phyloP scores from a whole-genome alignment of 1,140 invertebrate genomes.

The Hypothenemus hampei region DNA sequence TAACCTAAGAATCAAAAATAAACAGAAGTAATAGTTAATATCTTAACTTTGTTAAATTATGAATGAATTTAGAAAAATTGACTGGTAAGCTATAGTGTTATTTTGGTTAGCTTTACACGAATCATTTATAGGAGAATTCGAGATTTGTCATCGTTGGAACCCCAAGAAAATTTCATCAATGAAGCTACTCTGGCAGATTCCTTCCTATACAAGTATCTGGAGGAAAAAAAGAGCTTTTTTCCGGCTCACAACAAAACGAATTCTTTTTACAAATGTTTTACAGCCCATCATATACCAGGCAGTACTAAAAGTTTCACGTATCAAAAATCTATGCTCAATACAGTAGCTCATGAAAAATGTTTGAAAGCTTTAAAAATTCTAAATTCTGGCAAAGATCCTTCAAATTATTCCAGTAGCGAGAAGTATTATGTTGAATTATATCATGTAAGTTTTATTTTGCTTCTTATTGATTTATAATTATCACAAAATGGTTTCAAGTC shows the following conservation, averaged over 20 bases:
- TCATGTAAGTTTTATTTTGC: constrained; percentile 17
- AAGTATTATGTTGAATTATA: constrained; percentile 23
- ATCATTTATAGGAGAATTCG: neutral
- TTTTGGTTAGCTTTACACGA: neutral
- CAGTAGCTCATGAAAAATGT: constrained; percentile 30
- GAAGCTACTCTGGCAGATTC: constrained; percentile 15
- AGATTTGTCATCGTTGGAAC: neutral
- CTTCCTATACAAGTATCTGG: constrained; percentile 5
- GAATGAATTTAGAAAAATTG: constrained; percentile 19
- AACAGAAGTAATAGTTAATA: too few species aligned
- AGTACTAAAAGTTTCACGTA: constrained; percentile 13
- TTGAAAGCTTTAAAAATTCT: constrained; percentile 34
- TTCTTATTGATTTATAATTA: neutral
- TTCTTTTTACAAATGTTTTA: constrained; percentile 7
- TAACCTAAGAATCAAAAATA: too few species aligned
- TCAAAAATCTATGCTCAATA: constrained; percentile 23
- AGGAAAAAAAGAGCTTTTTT: neutral
- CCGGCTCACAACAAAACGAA: neutral
- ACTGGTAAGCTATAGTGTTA: constrained; percentile 11
- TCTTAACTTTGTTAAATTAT: too few species aligned
- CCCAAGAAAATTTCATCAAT: constrained; percentile 10
- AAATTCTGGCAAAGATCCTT: constrained; percentile 23
- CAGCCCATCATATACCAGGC: constrained; percentile 18
- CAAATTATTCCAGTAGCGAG: neutral
- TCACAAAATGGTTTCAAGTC: constrained; percentile 29